Conservation (phyloP, 2,113 vertebrate genomes). For the Lepus europaeus region DNA sequence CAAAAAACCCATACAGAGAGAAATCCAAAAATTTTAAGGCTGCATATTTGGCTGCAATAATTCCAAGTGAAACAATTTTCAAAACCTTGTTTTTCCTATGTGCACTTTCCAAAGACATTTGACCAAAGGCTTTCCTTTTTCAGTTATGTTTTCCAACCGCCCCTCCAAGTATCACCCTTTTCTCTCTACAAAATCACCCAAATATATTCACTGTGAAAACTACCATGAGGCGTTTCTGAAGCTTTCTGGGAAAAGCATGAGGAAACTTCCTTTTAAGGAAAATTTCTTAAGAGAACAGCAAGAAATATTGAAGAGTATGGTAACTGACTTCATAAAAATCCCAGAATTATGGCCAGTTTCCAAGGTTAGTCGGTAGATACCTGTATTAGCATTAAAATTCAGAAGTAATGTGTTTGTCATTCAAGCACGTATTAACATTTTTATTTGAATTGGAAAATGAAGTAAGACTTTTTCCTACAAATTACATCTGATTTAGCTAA, state of each 20-base stretch:
- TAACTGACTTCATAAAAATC: slow-evolving; percentile 14
- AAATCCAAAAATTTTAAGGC: not conserved
- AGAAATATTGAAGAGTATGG: not conserved
- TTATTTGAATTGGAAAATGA: slow-evolving; percentile 9
- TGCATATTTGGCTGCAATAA: not conserved
- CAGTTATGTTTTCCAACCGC: not conserved
- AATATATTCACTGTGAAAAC: not conserved
- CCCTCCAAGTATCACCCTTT: not conserved
- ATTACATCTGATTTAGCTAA: not conserved
- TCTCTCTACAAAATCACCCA: not conserved
- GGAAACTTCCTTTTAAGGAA: not conserved
- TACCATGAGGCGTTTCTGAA: not conserved
- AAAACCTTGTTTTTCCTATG: not conserved
- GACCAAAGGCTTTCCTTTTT: not conserved
- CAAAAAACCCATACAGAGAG: not conserved
- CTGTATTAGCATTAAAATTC: slow-evolving; percentile 9
- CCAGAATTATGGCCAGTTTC: not conserved
- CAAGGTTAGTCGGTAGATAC: not conserved
- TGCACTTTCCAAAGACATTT: not conserved
- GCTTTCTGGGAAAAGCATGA: not conserved
- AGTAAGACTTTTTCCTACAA: not conserved
- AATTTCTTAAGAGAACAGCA: not conserved
- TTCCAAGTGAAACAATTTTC: not conserved
- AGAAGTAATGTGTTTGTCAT: not conserved
- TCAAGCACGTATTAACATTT: not conserved